Percentiles rank a stretch among this genome's conserved stretches.
Evolutionary conservation across 1,140 invertebrate genomes (phyloP).

Genomic region (Marisa cornuarietis): DNA sequence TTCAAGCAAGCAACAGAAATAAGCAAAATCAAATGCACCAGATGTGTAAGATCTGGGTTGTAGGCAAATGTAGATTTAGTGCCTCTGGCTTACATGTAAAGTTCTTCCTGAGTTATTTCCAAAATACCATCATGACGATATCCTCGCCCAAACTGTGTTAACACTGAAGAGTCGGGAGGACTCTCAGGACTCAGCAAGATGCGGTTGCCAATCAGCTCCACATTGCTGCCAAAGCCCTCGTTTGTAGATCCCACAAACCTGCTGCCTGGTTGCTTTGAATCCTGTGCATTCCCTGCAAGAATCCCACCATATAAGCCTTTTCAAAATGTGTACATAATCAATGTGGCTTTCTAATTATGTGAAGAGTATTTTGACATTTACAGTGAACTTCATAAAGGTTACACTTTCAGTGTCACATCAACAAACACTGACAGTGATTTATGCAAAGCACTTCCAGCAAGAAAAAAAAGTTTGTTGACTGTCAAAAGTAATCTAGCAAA

Average conservation of each 20-base stretch:
- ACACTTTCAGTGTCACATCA: no score
- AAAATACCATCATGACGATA: slow-evolving; percentile 50
- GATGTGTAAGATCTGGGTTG: neutral
- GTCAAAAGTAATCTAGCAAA: no score
- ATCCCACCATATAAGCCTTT: no score
- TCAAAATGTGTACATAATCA: no score
- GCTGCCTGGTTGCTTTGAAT: neutral
- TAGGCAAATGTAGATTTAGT: no score
- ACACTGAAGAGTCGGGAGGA: slow-evolving; percentile 17
- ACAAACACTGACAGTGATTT: no score
- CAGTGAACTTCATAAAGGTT: no score
- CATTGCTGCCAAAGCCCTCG: slow-evolving; percentile 82
- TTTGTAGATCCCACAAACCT: neutral
- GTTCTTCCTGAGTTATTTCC: slow-evolving; percentile 48
- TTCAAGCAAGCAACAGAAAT: slow-evolving; percentile 1
- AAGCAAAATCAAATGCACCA: neutral
- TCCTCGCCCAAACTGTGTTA: slow-evolving; percentile 37
- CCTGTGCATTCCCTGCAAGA: no score
- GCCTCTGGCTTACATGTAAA: slow-evolving; percentile 42
- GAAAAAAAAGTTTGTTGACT: no score
- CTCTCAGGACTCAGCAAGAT: slow-evolving; percentile 73
- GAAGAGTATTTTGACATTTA: no score
- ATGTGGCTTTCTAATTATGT: no score
- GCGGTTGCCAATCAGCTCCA: slow-evolving; percentile 83
- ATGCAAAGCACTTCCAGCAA: no score